Conservation (phyloP, 2,113 vertebrate species). For the Setophaga petechia region DNA sequence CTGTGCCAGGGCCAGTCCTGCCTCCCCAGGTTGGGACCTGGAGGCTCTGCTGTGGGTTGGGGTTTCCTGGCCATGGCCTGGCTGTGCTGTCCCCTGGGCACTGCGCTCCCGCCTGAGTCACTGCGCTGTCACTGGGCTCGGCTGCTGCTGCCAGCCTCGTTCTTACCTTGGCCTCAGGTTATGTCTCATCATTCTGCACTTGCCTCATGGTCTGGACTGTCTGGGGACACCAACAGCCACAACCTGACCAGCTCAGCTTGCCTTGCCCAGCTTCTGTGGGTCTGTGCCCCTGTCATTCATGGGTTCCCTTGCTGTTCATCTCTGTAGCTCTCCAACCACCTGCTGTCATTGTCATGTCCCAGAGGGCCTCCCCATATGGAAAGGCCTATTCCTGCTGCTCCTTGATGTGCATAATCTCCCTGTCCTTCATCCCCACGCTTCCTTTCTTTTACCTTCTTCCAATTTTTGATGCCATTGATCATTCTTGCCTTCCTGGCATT, state of each 20-base stretch:
- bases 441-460: neutral
- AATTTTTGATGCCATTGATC: neutral
- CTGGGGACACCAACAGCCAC: neutral
- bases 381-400: neutral
- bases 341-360: neutral
- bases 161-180: neutral
- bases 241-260: neutral
- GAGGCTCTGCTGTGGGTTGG: rapidly evolving
- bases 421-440: neutral
- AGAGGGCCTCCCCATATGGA: neutral
- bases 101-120: rapidly evolving
- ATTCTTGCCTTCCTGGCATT: neutral
- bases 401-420: neutral
- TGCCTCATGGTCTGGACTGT: too few species aligned
- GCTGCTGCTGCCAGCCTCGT: neutral
- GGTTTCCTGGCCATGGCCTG: neutral
- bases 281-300: neutral
- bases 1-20: neutral
- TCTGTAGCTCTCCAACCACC: rapidly evolving
- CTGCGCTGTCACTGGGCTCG: neutral
- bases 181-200: neutral
- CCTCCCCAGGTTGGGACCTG: neutral
- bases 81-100: neutral
- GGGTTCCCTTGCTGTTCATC: too few species aligned
- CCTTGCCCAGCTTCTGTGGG: neutral